A percentile compares a stretch with the other conserved stretches of the same genome.
Evolutionary conservation across 2,888 invertebrate species (phyloP).

Genomic region (Timandra comae): DNA sequence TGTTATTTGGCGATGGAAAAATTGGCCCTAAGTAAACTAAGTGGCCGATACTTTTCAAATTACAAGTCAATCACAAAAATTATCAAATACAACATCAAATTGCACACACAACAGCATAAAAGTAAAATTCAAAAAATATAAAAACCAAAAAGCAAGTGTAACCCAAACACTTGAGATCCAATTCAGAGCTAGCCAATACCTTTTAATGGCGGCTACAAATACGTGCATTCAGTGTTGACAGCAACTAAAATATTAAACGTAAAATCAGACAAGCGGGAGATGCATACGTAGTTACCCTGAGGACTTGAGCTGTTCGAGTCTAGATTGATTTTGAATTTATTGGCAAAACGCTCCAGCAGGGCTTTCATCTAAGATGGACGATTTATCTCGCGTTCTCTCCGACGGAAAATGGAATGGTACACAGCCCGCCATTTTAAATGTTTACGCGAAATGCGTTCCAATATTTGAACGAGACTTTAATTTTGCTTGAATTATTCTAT

Average conservation of each 20-base stretch:
- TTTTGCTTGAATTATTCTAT: constrained; percentile 13
- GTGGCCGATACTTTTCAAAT: no score
- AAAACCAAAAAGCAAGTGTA: no score
- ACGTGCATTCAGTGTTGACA: constrained; percentile 8
- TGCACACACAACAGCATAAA: no score
- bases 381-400: constrained; percentile 44
- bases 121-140: no score
- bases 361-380: constrained; percentile 53
- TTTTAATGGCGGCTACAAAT: no score
- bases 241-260: constrained; percentile 8
- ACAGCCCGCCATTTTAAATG: constrained; percentile 17
- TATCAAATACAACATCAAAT: no score
- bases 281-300: constrained; percentile 8
- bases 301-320: constrained; percentile 26
- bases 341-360: constrained; percentile 49
- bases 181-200: no score
- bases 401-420: constrained; percentile 20
- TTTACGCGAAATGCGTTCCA: constrained; percentile 13
- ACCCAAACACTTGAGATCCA: no score
- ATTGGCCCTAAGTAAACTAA: no score
- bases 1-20: no score
- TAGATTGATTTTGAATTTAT: constrained; percentile 67
- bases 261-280: constrained; percentile 1
- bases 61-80: no score
- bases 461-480: constrained; percentile 18